Evolutionary conservation across 2,113 vertebrate species (phyloP), one percentile per base, ranked within the genome.

Genomic region (Myotis yumanensis): DNA sequence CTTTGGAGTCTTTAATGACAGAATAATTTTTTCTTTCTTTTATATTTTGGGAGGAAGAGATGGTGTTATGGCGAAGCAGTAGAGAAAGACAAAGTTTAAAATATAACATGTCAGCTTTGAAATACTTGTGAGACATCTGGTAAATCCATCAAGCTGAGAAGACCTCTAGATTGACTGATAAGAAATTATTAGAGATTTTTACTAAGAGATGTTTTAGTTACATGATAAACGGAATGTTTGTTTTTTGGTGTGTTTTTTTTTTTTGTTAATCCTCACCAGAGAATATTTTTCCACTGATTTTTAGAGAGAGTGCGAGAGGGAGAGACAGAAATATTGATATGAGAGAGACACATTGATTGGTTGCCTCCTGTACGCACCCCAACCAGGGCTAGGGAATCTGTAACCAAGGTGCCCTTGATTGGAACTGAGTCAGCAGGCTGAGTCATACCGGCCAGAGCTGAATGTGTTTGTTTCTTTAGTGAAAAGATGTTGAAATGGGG

Each of bases 151-250:
- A 32, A 85, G 20, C 52, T 66, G 20, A 48, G 72, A 84, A 87
- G 52, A 72, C 35, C 23, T 89, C 20, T 40, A 14, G 23, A 84
- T 85, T 79, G 52, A 71, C 86, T 81, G 75, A 66, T 59, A 76
- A n/a, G 62, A 62, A 86, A 93, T 22, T 51, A 76, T 52, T 83
- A 32, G n/a, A 81, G 81, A 46, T 59, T 72, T 86, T 83, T 77
- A 91, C 43, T 87, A 76, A 86, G 71, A 85, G 81, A 75, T 52
- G 3, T 88, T 86, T 91, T 43, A 22, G 35, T 88, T 57, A 51
- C 18, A 79, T 7, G 20, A 62, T 62, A 66, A 37, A 86, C 20
- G 7, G 54, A 57, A 57, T 22, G 20, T 57, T 22, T 57, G 54
- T 15, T 51, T 51, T 51, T 48, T 12, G 12, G 46, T 48, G 8